Evolutionary conservation across 2,888 invertebrate species (phyloP), one percentile per base, ranked within the genome.

Genomic region (Acholoe squamosa): DNA sequence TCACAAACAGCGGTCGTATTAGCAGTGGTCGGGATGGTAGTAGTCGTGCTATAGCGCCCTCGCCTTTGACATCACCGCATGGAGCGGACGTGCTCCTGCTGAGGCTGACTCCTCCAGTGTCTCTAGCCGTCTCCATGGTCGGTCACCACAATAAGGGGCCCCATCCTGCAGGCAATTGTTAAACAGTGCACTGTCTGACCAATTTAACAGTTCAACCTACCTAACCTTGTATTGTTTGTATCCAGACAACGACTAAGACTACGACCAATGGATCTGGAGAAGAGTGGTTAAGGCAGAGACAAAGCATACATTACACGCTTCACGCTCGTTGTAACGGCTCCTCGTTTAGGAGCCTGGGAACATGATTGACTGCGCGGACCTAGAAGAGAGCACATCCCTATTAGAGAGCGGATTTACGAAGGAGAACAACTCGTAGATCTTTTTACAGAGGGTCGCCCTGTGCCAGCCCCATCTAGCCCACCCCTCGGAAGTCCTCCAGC

Each of bases 311-410:
- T 43, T 43, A 10, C 43, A 43, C 43, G 43, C 43, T 10, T 3
- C 43, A 10, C 3, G 43, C 5, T 43, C 43, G 43, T 43, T 43
- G 43, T 10, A 43, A 7, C 5, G 10, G 43, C 43, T 43, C 5
- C 43, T 43, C 43, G 43, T 43, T 43, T 10, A 43, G 10, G 43
- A 43, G 43, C 43, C 43, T 43, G 43, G 43, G 43, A 28, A 25
- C 28, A 71, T 71, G 71, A 71, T 71, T 71, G 71, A 71, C 71
- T 71, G 71, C 71, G 7, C 71, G 71, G 71, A 71, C 71, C 71
- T 71, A 16, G 71, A 28, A 71, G 71, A 28, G 31, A 71, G 71
- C 71, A 71, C 28, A 71, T 71, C 28, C 71, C 71, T 28, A 71
- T 71, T 71, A 71, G 71, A 28, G 71, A 28, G 71, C 71, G 71